Evolutionary conservation across 1,140 invertebrate species (phyloP).

Genomic region (Bombus balteatus): DNA sequence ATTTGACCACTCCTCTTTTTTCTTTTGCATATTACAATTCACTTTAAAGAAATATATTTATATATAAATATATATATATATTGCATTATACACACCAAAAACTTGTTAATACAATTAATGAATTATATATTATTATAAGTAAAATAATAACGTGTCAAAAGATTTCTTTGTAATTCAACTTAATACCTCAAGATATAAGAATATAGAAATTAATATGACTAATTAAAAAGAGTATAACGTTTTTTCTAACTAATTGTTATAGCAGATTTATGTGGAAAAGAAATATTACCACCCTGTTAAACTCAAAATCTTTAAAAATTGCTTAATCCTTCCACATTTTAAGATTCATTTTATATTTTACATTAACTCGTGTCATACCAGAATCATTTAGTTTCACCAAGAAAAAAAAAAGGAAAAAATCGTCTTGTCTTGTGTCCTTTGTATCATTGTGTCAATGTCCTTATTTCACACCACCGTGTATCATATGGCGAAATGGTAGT

Average conservation of each 20-base stretch:
- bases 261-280: slow-evolving; percentile 25
- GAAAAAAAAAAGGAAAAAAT: slow-evolving; percentile 22
- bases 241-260: background rate
- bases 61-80: slow-evolving; percentile 27
- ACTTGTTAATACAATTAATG: slow-evolving; percentile 32
- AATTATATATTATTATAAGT: slow-evolving; percentile 29
- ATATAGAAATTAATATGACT: slow-evolving; percentile 32
- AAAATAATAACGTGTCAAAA: slow-evolving; percentile 24
- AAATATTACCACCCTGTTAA: slow-evolving; percentile 19
- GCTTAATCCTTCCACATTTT: slow-evolving; percentile 64
- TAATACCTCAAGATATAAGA: slow-evolving; percentile 27
- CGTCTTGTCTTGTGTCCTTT: slow-evolving; percentile 43
- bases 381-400: slow-evolving; percentile 43
- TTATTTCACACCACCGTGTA: slow-evolving; percentile 54
- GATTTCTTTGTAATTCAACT: slow-evolving; percentile 31
- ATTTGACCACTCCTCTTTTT: background rate
- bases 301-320: slow-evolving; percentile 59
- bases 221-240: slow-evolving; percentile 21
- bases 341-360: slow-evolving; percentile 43
- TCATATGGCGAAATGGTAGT: slow-evolving; percentile 56
- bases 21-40: background rate
- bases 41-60: slow-evolving; percentile 32
- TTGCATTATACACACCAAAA: slow-evolving; percentile 37
- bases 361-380: slow-evolving; percentile 59
- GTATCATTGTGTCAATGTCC: slow-evolving; percentile 59